Evolutionary conservation across 2,888 invertebrate genomes (phyloP).

Genomic region (Micropterix aruncella): DNA sequence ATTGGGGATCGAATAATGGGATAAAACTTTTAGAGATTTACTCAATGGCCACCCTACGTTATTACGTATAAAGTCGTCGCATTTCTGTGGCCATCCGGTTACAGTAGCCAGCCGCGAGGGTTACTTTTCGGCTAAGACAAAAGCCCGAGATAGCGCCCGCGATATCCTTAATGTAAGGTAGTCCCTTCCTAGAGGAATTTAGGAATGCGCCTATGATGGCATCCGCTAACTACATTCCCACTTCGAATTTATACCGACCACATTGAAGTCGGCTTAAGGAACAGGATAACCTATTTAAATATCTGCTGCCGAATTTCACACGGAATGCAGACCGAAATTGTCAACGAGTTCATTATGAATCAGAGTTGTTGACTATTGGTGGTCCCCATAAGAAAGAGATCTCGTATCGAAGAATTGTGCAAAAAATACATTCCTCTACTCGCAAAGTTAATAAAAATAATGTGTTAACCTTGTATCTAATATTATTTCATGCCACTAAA

Average conservation of each 20-base stretch:
- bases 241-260: neutral
- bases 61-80: neutral
- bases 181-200: neutral
- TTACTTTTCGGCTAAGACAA: neutral
- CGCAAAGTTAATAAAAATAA: no score
- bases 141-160: neutral
- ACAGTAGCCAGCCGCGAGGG: neutral
- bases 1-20: no score
- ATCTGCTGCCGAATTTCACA: neutral
- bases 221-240: neutral
- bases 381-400: no score
- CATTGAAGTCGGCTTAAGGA: neutral
- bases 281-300: neutral
- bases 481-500: no score
- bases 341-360: no score
- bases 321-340: no score
- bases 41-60: neutral
- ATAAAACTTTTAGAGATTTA: no score
- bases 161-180: neutral
- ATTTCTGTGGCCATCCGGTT: neutral
- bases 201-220: neutral
- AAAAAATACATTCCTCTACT: no score
- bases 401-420: no score
- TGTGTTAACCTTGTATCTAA: no score
- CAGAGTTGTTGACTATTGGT: no score